Base-by-base conservation (phyloP, 2,888 invertebrate genomes). In the Lithophane ornitopus region DNA sequence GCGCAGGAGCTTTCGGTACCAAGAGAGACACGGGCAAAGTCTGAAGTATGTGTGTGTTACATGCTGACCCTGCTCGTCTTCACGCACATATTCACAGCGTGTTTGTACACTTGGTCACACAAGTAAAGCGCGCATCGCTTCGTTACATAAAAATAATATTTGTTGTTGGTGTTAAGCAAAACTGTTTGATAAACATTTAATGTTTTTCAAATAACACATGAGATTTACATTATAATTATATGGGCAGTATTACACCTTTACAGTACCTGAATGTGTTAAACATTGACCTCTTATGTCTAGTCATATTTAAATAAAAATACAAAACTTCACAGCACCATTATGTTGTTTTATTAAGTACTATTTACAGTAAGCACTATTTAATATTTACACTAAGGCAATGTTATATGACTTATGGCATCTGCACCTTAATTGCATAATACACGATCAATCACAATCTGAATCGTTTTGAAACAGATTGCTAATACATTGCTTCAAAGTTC, bases 281-380 rank as follows among this genome's bases (percentile, higher is more conserved):
- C 71, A 75, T 70, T 71, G 44, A 81, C 74, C 85, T 84, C 83
- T 22, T 63, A 84, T 63, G 22, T 87, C 86, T 86, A 88, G 81
- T 85, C 79, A 74, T 78, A 81, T 81, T 85, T 75, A 65, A 77
- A 71, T 74, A 81, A 81, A 81, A 81, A 74, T 80, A 71, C 70
- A 67, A 78, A 78, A 61, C 34, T 68, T 65, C 65, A 73, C 61
- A 76, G 70, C 73, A 77, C 72, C 74, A 81, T 8, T 62, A 66
- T 56, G 75, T 74, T 59, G 65, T 85, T 85, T 83, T 80, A 85
- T 85, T 85, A 34, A 3, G 34, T 34, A 56, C 69, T 70, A 56
- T 9, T 67, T 62, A 76, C 52, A 49, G 22, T 73, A n/a, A 49
- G 26, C 41, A 39, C 39, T 44, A 61, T 63, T 46, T 70, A 76